Base-by-base conservation (phyloP, 2,113 vertebrate genomes). In the Dryoscopus gambensis region DNA sequence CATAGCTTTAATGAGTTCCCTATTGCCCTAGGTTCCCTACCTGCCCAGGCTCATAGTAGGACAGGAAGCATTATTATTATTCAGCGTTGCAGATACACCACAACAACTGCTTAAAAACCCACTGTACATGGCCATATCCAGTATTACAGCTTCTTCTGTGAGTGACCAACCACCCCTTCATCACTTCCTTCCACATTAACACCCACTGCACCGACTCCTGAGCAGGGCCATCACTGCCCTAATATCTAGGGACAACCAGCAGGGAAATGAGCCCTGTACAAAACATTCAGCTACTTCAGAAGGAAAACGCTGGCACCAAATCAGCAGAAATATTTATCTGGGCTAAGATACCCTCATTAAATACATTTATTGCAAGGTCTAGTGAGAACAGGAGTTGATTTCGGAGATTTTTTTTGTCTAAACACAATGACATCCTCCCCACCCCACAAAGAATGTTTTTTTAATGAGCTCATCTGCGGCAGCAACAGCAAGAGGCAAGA, bases 371-470 rank as follows among this genome's bases (percentile, higher is more conserved):
- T 42, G 7, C 4, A n/a, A 57, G 30, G 15, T 39, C 28, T 10
- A 46, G 21, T 22, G 53, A 81, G 44, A 87, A 35, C 15, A 42
- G 27, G 7, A 6, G 2, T 12, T 77, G 25, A 47, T 65, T 89
- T 90, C n/a, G 42, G 40, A 59, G 30, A 55, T 10, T 35, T 3
- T 12, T 30, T 69, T 56, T 46, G 21, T 30, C n/a, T 78, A 59
- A 56, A 67, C 0, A 1, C 10, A 62, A 13, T 15, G 5, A 79
- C 21, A 10, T 14, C 4, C 10, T n/a, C 21, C 47, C 14, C 22
- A 10, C 8, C 10, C 23, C 27, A 21, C 3, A 49, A 39, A 39
- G 9, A 37, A 37, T 15, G 12, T 7, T 65, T 23, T 47, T 39
- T 30, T 28, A 60, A 27, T 21, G 7, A 53, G 19, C 18, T 42